phyloP scores from a whole-genome alignment of 2,888 invertebrate genomes.

The Ecdyonurus torrentis region DNA sequence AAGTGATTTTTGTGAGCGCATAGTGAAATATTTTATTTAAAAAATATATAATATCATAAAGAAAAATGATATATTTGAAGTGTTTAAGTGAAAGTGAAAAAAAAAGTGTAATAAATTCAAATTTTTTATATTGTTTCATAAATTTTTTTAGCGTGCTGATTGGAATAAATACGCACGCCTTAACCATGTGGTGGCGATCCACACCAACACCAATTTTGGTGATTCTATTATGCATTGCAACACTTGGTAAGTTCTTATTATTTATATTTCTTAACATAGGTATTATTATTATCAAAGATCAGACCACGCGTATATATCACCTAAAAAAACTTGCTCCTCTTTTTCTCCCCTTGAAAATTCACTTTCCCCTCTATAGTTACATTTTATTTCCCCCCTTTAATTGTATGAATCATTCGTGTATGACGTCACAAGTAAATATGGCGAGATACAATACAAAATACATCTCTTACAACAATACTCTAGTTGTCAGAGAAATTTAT shows the following conservation, averaged over 20 bases:
- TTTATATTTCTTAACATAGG: neutral
- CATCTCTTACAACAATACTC: neutral
- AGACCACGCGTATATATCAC: no score
- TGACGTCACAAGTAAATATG: neutral
- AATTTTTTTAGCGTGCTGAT: no score
- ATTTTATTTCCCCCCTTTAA: neutral
- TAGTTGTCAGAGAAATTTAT: no score
- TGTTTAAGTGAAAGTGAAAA: no score
- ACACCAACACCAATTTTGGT: neutral
- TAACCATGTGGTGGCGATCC: neutral
- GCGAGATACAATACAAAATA: neutral
- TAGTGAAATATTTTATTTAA: no score
- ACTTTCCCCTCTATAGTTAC: neutral
- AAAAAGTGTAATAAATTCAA: no score
- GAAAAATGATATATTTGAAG: no score
- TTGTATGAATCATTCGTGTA: neutral
- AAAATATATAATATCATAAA: no score
- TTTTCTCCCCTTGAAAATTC: neutral
- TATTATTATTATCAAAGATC: no score
- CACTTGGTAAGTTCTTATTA: neutral
- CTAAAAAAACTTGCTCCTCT: neutral
- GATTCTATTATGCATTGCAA: neutral
- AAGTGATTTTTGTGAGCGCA: no score
- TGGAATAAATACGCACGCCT: neutral
- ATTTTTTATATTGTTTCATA: no score